These are phyloP conservation scores for Caranx ignobilis DNA, from an alignment of 2,113 vertebrate genomes.

Conservation along the genomic window DNA sequence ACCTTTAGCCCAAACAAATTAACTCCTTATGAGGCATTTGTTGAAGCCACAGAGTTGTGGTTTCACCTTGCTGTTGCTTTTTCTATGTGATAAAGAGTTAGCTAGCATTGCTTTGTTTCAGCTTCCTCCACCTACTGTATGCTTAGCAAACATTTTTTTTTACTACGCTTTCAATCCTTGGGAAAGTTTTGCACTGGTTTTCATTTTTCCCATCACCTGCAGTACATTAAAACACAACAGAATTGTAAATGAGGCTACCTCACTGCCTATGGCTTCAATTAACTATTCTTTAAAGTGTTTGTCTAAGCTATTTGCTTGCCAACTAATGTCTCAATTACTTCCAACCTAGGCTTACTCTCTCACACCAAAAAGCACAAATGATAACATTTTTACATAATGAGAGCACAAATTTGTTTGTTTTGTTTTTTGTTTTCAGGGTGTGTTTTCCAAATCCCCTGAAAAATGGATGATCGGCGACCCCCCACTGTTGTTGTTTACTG, in stretches of 20 bases:
- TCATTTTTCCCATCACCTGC: not conserved
- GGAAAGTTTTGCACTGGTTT: not conserved
- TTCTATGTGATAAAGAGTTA: not conserved
- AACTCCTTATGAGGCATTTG: not conserved
- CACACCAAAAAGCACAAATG: not conserved
- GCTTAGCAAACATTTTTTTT: not conserved
- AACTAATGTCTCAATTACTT: not conserved
- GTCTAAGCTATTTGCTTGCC: not conserved
- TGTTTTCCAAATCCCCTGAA: conserved; percentile 23
- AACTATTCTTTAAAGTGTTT: conserved; percentile 1
- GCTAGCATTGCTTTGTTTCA: not conserved
- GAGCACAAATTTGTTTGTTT: not conserved
- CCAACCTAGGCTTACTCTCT: not conserved
- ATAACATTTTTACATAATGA: conserved; percentile 16
- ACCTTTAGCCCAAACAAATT: not conserved
- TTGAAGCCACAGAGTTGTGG: not conserved
- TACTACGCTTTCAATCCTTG: not conserved
- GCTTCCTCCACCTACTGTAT: not conserved
- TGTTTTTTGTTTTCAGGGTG: not conserved
- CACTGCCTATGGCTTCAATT: not conserved
- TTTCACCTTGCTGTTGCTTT: not conserved
- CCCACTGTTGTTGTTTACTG: conserved; percentile 55
- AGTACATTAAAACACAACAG: not conserved
- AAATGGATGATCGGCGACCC: conserved; percentile 5
- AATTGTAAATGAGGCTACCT: not conserved